Evolutionary conservation across 2,113 vertebrate species (phyloP), one percentile per base, ranked within the genome.

Genomic region (Raja brachyura): DNA sequence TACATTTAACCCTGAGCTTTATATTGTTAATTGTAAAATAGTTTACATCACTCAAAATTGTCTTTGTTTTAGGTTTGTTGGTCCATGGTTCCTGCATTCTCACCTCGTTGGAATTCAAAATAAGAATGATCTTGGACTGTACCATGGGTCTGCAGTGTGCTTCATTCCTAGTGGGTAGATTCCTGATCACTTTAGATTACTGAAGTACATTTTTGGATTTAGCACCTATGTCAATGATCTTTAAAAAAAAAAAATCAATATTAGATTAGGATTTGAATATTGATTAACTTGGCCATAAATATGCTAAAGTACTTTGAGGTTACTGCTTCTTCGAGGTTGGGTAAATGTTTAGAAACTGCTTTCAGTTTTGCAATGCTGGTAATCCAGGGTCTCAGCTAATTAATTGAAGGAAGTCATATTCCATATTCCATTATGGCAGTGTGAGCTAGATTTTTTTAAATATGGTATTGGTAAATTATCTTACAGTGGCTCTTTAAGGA

Each of bases 31-130:
- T 61, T 86, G 83, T 59, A 63, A 61, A 48, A 61, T 61, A 59
- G 83, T 63, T 86, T 31, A 86, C 83, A 56, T 86, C 83, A 86
- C 56, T 86, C 83, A 86, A 86, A 61, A 63, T 63, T 86, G 28
- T 63, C 83, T 86, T 59, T 86, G 25, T 61, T 86, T 59, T 86
- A 85, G 81, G 77, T 22, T n/a, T 85, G 54, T 61, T 85, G 81
- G 81, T 59, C 25, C 81, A 85, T 85, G 81, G 9, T 86, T 86
- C 56, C 83, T 86, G 83, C 59, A 63, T 86, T 86, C 83, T 63
- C 48, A 59, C 28, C 83, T 63, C 56, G 56, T 61, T 86, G 28
- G 83, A 63, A 61, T 25, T 86, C 59, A 86, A 86, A 86, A 86
- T 86, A 59, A 86, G 56, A 86, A 86, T 86, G 59, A 86, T 86